Conservation (phyloP, 2,113 vertebrate genomes). For the Bufo bufo region DNA sequence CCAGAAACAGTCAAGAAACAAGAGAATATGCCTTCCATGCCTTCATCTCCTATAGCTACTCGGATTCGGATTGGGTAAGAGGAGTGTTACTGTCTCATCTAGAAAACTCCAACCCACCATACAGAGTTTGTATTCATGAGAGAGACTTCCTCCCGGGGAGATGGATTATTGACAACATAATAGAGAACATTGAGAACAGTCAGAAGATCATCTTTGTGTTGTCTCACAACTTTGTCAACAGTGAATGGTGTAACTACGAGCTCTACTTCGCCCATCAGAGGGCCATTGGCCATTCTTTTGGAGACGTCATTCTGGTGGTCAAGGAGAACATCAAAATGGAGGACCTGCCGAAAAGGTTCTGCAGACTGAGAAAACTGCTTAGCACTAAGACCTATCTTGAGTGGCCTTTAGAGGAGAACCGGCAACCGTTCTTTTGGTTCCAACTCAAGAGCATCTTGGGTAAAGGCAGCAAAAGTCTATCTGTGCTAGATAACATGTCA, state of each 20-base stretch:
- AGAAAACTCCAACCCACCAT: constrained; percentile 74
- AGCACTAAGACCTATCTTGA: constrained; percentile 82
- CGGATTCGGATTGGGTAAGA: constrained; percentile 81
- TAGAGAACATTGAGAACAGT: constrained; percentile 85
- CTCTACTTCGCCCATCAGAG: constrained; percentile 87
- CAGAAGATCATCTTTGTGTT: constrained; percentile 83
- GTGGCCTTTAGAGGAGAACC: constrained; percentile 77
- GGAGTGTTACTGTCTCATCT: constrained; percentile 73
- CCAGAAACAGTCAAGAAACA: background rate
- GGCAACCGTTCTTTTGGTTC: constrained; percentile 80
- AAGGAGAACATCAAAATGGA: constrained; percentile 76
- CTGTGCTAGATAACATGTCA: background rate
- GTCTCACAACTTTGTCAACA: constrained; percentile 81
- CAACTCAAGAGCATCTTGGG: constrained; percentile 79
- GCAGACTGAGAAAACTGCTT: constrained; percentile 80
- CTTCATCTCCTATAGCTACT: constrained; percentile 84
- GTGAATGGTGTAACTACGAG: constrained; percentile 89
- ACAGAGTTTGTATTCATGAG: constrained; percentile 83
- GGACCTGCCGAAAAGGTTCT: constrained; percentile 80
- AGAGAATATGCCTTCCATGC: constrained; percentile 75
- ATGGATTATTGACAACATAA: constrained; percentile 90
- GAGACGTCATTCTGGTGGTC: constrained; percentile 79
- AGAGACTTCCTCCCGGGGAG: constrained; percentile 83
- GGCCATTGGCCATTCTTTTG: constrained; percentile 75
- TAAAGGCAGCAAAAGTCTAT: constrained; percentile 31